Evolutionary conservation across 2,888 invertebrate species (phyloP).

Genomic region (Cryptus armator): DNA sequence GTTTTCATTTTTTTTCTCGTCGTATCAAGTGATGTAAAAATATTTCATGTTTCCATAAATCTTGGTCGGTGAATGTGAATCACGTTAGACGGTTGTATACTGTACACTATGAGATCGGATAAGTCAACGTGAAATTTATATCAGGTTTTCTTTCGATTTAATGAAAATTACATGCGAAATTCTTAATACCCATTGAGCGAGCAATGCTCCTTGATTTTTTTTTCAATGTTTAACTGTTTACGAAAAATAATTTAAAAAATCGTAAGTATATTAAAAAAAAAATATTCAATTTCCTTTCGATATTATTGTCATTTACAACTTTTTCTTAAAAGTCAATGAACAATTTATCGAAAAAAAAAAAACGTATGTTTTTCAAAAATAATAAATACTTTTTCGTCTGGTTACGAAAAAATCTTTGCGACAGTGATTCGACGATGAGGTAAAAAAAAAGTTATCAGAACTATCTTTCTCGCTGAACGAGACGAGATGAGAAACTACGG

Average conservation of each 20-base stretch:
- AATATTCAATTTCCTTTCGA: neutral
- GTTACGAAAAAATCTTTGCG: neutral
- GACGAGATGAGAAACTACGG: neutral
- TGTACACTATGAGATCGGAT: neutral
- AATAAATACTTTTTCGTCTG: neutral
- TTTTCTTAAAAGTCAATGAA: neutral
- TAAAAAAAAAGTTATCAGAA: conserved; percentile 10
- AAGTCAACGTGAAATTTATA: neutral
- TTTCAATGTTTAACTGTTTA: neutral
- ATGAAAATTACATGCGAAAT: neutral
- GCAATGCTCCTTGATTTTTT: no score
- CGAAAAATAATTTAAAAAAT: neutral
- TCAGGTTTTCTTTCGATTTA: neutral
- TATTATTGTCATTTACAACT: neutral
- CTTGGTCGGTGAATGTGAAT: neutral
- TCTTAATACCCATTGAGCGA: neutral
- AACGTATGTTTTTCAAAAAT: neutral
- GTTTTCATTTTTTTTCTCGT: neutral
- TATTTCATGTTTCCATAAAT: neutral
- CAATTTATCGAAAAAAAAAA: neutral
- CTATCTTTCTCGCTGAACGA: neutral
- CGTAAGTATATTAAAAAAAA: neutral
- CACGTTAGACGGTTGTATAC: neutral
- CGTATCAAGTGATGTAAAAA: neutral
- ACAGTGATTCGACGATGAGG: neutral